A percentile compares a stretch with the other conserved stretches of the same genome.
phyloP scores from a whole-genome alignment of 2,113 vertebrate species.

The Tretioscincus oriximinensis region DNA sequence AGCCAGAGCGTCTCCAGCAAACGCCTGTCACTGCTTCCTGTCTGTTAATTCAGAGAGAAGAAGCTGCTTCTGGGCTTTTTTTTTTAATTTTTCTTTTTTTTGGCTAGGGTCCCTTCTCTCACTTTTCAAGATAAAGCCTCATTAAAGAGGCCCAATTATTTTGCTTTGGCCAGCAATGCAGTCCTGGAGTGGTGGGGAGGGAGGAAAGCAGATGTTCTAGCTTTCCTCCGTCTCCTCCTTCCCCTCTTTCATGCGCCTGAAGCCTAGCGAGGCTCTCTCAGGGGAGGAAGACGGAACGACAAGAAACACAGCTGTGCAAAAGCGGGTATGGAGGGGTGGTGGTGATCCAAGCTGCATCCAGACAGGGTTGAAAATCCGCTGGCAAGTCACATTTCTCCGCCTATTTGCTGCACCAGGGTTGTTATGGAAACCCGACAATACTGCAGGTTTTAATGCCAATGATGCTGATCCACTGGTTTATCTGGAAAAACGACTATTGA shows the following conservation, averaged over 20 bases:
- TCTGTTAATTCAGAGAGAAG: accelerated
- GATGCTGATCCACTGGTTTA: no score
- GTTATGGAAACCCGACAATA: no score
- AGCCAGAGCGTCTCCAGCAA: accelerated
- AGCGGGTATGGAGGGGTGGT: background rate
- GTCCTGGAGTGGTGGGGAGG: background rate
- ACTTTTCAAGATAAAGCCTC: constrained; percentile 7
- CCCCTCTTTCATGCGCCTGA: background rate
- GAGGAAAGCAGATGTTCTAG: background rate
- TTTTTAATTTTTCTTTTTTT: background rate
- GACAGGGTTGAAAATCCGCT: no score
- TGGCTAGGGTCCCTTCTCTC: no score
- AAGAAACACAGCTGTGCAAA: background rate
- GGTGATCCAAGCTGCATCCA: no score
- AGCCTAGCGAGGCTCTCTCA: background rate
- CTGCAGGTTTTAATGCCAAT: no score
- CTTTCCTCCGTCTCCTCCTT: accelerated
- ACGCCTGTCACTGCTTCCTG: accelerated
- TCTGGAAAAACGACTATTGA: no score
- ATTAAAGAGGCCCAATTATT: constrained; percentile 8
- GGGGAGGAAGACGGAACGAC: background rate
- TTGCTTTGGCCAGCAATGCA: background rate
- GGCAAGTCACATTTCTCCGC: no score
- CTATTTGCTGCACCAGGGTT: no score
- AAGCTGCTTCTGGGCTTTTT: background rate